Conservation (phyloP, 2,888 invertebrate genomes). For the Gryllus longicercus region DNA sequence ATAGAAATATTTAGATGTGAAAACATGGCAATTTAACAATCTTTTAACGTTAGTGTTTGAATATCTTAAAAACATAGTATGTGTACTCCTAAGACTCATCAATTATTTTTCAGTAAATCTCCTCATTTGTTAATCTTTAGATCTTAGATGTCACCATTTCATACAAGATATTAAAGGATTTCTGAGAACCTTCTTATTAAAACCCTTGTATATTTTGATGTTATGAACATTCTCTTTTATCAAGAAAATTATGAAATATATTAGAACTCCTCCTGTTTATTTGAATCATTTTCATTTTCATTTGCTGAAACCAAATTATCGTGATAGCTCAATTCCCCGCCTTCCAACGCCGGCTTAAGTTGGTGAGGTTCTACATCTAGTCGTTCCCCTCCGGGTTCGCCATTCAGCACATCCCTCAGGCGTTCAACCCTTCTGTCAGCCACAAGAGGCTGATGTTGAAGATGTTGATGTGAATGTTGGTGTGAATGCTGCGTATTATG, state of each 20-base stretch:
- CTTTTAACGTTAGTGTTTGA: no score
- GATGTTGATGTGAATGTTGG: slow-evolving; percentile 31
- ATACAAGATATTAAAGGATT: no score
- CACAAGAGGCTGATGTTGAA: slow-evolving; percentile 6
- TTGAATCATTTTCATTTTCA: slow-evolving; percentile 22
- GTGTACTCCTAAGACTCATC: no score
- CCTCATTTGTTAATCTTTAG: no score
- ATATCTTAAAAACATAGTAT: no score
- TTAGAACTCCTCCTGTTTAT: slow-evolving; percentile 29
- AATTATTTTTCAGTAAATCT: no score
- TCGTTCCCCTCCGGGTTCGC: slow-evolving; percentile 18
- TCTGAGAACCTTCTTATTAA: no score
- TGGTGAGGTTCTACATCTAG: slow-evolving; percentile 57
- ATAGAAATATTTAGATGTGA: no score
- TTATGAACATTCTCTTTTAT: no score
- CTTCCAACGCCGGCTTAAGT: slow-evolving; percentile 58
- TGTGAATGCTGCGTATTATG: slow-evolving; percentile 29
- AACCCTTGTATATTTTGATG: no score
- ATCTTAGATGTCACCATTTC: no score
- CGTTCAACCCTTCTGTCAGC: slow-evolving; percentile 11
- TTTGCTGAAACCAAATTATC: slow-evolving; percentile 28
- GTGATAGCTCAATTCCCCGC: slow-evolving; percentile 52
- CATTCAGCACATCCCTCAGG: slow-evolving; percentile 20
- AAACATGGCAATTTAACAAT: no score
- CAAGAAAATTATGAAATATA: not conserved